Evolutionary conservation across 2,888 invertebrate species (phyloP), one percentile per base, ranked within the genome.

Genomic region (Chirona hameri): DNA sequence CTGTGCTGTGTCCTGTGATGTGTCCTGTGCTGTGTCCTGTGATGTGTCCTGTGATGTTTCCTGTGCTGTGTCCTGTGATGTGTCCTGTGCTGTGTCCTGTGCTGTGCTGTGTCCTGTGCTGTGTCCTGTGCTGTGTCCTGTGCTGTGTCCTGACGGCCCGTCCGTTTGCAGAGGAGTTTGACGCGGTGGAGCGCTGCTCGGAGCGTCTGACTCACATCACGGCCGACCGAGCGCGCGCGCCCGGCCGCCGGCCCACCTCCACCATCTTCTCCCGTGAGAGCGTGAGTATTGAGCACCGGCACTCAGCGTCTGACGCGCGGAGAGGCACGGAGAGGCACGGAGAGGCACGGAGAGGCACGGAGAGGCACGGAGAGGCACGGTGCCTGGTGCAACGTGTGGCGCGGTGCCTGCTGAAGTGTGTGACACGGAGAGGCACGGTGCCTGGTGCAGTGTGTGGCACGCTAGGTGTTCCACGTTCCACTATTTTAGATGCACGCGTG

Each of bases 181-280:
- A 80, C 29, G 80, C 80, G 7, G 80, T 80, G 80, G 80, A 80
- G 80, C 80, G 80, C 15, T 27, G 52, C 2, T 15, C 80, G 27
- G 52, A 80, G 15, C 80, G 80, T 3, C 80, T 80, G 27, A 52
- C 27, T 1, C 80, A 80, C 52, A 80, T 80, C 52, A 84, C 82
- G 3, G 81, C 81, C 18, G 65, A 65, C 55, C 85, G 88, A 85
- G 92, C 91, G 24, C 92, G 91, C 88, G 92, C 92, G 84, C 93
- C 93, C 60, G 89, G 91, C 84, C 89, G 92, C 86, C 89, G 39
- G 39, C 91, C 91, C n/a, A 93, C 93, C 4, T 91, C 92, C 55
- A 89, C 90, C 83, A 86, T 89, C 82, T 87, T 89, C 85, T 85
- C 87, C 69, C 86, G 87, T 83, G 87, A 87, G 79, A 85, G 83